Conservation (phyloP, 2,888 invertebrate species). For the Trichopria drosophilae region DNA sequence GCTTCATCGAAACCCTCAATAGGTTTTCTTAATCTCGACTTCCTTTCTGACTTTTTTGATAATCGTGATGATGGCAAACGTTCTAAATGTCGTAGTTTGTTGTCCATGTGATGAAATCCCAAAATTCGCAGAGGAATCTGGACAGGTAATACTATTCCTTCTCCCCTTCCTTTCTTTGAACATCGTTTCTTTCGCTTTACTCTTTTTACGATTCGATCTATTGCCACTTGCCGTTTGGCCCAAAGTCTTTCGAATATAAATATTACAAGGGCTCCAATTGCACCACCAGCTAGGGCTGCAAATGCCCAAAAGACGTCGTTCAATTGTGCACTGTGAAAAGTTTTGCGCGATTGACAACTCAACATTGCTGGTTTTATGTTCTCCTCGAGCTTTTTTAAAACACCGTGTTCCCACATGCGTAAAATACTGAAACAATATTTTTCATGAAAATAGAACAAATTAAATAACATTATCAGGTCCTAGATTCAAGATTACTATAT, state of each 20-base stretch:
- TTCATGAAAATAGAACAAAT: neutral
- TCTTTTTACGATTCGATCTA: no score
- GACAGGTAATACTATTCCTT: no score
- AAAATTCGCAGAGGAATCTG: no score
- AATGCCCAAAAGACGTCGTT: constrained; percentile 66
- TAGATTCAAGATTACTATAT: neutral
- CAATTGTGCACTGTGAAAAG: constrained; percentile 65
- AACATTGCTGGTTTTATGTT: constrained; percentile 61
- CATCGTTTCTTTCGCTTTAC: no score
- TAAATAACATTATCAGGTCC: neutral
- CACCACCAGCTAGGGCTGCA: constrained; percentile 59
- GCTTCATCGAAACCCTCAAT: no score
- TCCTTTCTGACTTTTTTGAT: no score
- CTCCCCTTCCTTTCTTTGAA: no score
- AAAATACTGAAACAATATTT: constrained; percentile 49
- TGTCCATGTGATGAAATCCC: no score
- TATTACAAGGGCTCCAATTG: constrained; percentile 47
- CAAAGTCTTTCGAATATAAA: constrained; percentile 51
- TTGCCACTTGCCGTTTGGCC: constrained; percentile 45
- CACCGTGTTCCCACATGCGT: constrained; percentile 55
- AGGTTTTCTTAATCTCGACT: no score
- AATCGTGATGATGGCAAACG: no score
- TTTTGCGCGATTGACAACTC: constrained; percentile 60
- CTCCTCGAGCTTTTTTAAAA: constrained; percentile 49
- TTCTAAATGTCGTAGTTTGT: no score